A percentile compares a stretch with the other conserved stretches of the same genome.
Evolutionary conservation across 2,888 invertebrate species (phyloP).

Genomic region (Onchidella celtica): DNA sequence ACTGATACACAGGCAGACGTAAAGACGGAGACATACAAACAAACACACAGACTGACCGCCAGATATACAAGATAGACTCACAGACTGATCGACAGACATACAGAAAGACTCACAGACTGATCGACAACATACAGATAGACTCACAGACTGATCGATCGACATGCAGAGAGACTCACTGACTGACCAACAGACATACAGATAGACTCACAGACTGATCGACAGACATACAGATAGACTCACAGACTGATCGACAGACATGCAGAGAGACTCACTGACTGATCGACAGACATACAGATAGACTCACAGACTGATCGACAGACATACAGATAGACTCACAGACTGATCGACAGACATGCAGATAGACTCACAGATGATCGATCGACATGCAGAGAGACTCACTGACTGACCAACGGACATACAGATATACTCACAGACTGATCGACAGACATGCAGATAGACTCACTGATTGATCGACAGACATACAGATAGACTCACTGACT

Average conservation of each 20-base stretch:
- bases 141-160: constrained; percentile 4
- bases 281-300: constrained; percentile 3
- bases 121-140: constrained; percentile 32
- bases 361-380: too few relatives aligned
- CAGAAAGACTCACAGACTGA: neutral
- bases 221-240: constrained; percentile 23
- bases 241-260: constrained; percentile 15
- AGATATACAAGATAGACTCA: too few relatives aligned
- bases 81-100: neutral
- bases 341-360: too few relatives aligned
- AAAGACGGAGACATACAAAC: too few relatives aligned
- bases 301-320: neutral
- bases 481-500: constrained; percentile 19
- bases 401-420: constrained; percentile 1
- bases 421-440: neutral
- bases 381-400: constrained; percentile 23
- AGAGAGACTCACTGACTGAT: neutral
- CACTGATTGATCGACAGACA: constrained; percentile 28
- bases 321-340: constrained; percentile 3
- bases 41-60: too few relatives aligned
- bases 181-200: neutral
- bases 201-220: neutral
- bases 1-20: too few relatives aligned
- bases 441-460: constrained; percentile 1
- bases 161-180: neutral